Evolutionary conservation across 2,797 vertebrate species (phyloP).

Genomic region (Ctenopoma multispine): DNA sequence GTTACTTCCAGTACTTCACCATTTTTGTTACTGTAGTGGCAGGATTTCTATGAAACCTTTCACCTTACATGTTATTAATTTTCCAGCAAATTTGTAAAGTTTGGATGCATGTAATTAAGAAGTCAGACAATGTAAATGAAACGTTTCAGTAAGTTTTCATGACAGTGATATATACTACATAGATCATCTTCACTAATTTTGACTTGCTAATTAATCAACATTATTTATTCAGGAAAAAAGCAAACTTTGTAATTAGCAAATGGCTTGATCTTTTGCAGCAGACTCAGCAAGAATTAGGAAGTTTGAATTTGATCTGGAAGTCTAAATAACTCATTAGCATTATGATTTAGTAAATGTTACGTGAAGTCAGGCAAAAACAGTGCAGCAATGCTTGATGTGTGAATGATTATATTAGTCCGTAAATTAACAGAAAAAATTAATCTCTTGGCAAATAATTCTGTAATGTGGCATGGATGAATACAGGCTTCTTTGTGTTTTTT

Average conservation of each 20-base stretch:
- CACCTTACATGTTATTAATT: slow-evolving; percentile 75
- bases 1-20: slow-evolving; percentile 23
- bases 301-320: slow-evolving; percentile 74
- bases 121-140: slow-evolving; percentile 80
- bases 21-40: slow-evolving; percentile 49
- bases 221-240: slow-evolving; percentile 83
- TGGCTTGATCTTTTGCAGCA: slow-evolving; percentile 75
- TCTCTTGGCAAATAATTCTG: slow-evolving; percentile 46
- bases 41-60: slow-evolving; percentile 62
- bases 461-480: slow-evolving; percentile 34
- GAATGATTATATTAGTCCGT: slow-evolving; percentile 67
- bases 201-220: slow-evolving; percentile 88
- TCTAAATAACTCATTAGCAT: slow-evolving; percentile 76
- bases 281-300: slow-evolving; percentile 71
- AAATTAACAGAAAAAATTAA: slow-evolving; percentile 70
- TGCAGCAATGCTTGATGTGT: slow-evolving; percentile 47
- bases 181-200: slow-evolving; percentile 85
- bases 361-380: slow-evolving; percentile 60
- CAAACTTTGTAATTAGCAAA: slow-evolving; percentile 82
- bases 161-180: slow-evolving; percentile 86
- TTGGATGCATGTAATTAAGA: slow-evolving; percentile 80
- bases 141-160: slow-evolving; percentile 79
- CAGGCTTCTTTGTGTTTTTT: slow-evolving; percentile 1
- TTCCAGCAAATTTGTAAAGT: slow-evolving; percentile 74
- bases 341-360: slow-evolving; percentile 71